A percentile compares a stretch with the other conserved stretches of the same genome.
phyloP scores from a whole-genome alignment of 2,797 vertebrate genomes.

The Periparus ater region DNA sequence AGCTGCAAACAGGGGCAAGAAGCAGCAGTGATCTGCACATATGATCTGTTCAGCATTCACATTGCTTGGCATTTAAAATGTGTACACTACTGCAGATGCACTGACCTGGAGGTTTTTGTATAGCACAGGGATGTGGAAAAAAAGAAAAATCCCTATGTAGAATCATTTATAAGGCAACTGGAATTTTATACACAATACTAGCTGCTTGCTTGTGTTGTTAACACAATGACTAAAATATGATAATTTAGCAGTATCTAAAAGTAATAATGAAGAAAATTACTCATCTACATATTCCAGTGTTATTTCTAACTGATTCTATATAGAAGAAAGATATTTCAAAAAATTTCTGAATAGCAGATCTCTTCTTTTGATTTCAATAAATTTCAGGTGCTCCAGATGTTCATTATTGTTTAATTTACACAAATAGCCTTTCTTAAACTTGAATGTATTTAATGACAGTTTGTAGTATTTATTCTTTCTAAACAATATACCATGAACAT shows the following conservation, averaged over 20 bases:
- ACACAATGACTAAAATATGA: not conserved
- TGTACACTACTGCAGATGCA: not conserved
- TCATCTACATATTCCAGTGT: not conserved
- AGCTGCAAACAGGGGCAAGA: not conserved
- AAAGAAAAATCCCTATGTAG: not conserved
- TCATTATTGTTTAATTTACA: not conserved
- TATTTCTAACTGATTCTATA: not conserved
- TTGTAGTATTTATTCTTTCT: not conserved
- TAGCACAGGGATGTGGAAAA: not conserved
- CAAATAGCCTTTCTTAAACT: not conserved
- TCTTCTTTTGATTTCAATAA: not conserved
- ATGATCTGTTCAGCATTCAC: conserved; percentile 21
- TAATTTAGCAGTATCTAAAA: not conserved
- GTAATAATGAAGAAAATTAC: not conserved
- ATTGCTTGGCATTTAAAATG: conserved; percentile 14
- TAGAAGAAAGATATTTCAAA: not conserved
- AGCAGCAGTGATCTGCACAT: conserved; percentile 3
- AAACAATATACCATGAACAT: not conserved
- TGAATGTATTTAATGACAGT: not conserved
- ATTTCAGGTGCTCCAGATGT: not conserved
- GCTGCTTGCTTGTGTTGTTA: not conserved
- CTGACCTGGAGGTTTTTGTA: conserved; percentile 4
- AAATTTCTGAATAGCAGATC: not conserved
- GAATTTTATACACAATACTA: not conserved
- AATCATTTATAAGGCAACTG: not conserved